These are phyloP conservation scores for Camponotus vicinus DNA, from an alignment of 1,140 invertebrate species.

Conservation along the genomic window DNA sequence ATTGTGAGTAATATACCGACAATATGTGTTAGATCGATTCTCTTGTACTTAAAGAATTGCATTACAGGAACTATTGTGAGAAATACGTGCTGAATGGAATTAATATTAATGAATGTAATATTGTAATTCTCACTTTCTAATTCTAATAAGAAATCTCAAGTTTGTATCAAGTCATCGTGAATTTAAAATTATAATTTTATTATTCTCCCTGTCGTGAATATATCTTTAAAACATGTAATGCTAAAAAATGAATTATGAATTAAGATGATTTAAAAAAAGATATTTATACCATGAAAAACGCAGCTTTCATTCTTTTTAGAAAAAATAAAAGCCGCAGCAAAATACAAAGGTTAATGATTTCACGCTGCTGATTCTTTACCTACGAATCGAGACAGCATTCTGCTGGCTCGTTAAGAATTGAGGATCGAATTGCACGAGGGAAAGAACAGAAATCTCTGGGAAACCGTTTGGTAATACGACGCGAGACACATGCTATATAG, in stretches of 20 bases:
- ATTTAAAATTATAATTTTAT: neutral
- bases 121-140: neutral
- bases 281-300: neutral
- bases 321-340: neutral
- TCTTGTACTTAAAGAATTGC: neutral
- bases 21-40: constrained; percentile 6
- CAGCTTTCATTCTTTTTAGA: neutral
- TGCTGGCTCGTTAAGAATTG: constrained; percentile 54
- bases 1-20: neutral
- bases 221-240: neutral
- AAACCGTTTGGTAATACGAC: constrained; percentile 77
- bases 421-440: constrained; percentile 70
- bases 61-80: neutral
- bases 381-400: constrained; percentile 17
- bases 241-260: neutral
- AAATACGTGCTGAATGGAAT: neutral
- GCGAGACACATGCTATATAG: constrained; percentile 68
- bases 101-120: constrained; percentile 17
- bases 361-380: constrained; percentile 28
- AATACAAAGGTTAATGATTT: constrained; percentile 32
- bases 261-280: neutral
- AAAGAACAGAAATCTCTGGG: constrained; percentile 73
- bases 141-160: neutral
- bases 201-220: too few relatives aligned
- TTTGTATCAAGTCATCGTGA: neutral